Percentiles rank a stretch among this genome's conserved stretches.
phyloP scores from a whole-genome alignment of 2,797 vertebrate genomes.

The Paguma larvata region DNA sequence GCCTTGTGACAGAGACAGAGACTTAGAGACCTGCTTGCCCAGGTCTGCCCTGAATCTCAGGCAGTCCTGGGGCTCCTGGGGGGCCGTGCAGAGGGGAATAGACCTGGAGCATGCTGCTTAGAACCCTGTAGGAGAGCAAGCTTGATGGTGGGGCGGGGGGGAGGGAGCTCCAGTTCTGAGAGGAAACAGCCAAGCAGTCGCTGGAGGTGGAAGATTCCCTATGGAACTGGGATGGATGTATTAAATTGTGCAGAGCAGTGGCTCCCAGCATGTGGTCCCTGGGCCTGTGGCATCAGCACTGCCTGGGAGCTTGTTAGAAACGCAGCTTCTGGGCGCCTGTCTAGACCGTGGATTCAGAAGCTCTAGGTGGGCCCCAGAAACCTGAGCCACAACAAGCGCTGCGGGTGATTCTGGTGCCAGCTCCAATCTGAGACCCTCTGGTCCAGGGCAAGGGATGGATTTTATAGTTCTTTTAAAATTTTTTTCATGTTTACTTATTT shows the following conservation, averaged over 20 bases:
- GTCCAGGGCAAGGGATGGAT: neutral
- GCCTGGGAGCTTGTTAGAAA: neutral
- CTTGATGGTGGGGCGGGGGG: rapidly evolving
- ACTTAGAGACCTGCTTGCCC: rapidly evolving
- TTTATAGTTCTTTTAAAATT: slow-evolving; percentile 41
- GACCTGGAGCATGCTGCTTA: too few species aligned
- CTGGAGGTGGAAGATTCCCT: neutral
- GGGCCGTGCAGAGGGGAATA: neutral
- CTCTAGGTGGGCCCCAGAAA: neutral
- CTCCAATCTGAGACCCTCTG: neutral
- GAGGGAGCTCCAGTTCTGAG: neutral
- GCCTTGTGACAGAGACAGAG: neutral
- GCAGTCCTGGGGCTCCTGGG: neutral
- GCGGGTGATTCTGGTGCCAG: neutral
- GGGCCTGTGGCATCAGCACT: neutral
- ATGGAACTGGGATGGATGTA: neutral
- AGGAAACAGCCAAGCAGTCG: neutral
- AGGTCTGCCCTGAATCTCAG: neutral
- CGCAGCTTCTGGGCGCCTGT: neutral
- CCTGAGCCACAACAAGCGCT: neutral
- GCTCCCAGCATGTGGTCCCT: neutral
- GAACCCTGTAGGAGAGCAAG: neutral
- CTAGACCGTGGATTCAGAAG: neutral
- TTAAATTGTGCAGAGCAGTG: neutral
- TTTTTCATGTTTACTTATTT: too few species aligned